Conservation (phyloP, 2,113 vertebrate species). For the Scortum barcoo region DNA sequence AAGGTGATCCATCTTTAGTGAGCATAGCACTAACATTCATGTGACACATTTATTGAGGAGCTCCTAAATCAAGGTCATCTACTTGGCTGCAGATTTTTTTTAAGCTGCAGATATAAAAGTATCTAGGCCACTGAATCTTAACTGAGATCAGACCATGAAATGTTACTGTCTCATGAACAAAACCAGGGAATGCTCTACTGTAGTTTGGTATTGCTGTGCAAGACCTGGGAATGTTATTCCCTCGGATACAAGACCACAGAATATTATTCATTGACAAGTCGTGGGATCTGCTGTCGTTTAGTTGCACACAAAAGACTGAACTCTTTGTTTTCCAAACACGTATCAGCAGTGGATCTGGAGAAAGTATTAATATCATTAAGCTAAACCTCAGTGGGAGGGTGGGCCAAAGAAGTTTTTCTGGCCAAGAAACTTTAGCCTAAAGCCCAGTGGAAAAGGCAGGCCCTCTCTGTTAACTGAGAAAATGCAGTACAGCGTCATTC, state of each 20-base stretch:
- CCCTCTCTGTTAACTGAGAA: neutral
- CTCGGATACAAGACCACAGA: neutral
- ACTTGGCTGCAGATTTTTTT: conserved; percentile 40
- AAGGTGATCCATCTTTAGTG: neutral
- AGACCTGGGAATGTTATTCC: neutral
- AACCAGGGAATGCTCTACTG: conserved; percentile 23
- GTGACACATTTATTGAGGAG: conserved; percentile 54
- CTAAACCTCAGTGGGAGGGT: neutral
- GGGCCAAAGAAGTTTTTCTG: conserved; percentile 22
- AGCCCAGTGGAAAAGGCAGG: conserved; percentile 5
- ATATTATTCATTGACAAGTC: neutral
- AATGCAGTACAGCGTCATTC: neutral
- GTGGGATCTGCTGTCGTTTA: neutral
- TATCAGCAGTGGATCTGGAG: neutral
- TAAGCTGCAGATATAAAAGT: conserved; percentile 45
- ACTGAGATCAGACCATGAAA: conserved; percentile 14
- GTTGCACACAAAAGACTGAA: neutral
- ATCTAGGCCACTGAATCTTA: conserved; percentile 45
- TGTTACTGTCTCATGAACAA: conserved; percentile 3
- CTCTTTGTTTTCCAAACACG: neutral
- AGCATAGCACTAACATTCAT: conserved; percentile 2
- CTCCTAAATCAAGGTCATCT: conserved; percentile 59
- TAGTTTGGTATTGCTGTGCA: conserved; percentile 11
- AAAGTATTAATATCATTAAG: conserved; percentile 8
- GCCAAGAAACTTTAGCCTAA: neutral